phyloP scores from a whole-genome alignment of 2,888 invertebrate species.

The Prostheceraeus crozeri region DNA sequence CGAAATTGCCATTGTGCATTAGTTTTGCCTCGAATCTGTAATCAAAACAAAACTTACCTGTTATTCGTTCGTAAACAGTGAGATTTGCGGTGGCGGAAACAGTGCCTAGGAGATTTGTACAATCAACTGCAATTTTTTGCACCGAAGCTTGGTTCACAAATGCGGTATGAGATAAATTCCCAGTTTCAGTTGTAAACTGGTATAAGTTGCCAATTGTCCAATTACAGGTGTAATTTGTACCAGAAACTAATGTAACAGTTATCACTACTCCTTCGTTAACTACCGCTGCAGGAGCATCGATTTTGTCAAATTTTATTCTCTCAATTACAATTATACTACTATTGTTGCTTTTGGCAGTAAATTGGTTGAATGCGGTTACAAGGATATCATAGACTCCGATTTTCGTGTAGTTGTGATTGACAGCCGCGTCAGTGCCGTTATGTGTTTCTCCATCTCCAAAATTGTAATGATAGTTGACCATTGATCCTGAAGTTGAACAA shows the following conservation, averaged over 20 bases:
- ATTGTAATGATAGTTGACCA: not conserved
- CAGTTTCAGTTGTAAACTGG: not conserved
- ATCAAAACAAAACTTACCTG: slow-evolving; percentile 2
- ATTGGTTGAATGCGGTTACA: slow-evolving; percentile 4
- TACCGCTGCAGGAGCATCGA: not conserved
- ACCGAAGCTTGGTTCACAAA: not conserved
- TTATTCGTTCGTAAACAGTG: not conserved
- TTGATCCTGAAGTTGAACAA: too few relatives aligned
- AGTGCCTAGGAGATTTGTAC: not conserved
- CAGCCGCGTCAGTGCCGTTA: not conserved
- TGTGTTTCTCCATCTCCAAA: slow-evolving; percentile 5
- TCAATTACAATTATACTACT: not conserved
- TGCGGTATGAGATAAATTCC: not conserved
- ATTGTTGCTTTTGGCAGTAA: not conserved
- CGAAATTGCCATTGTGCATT: too few relatives aligned
- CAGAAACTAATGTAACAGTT: not conserved
- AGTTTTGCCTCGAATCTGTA: too few relatives aligned
- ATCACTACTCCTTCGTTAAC: too few relatives aligned
- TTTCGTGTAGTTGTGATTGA: not conserved
- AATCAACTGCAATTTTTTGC: too few relatives aligned
- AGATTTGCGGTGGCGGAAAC: not conserved
- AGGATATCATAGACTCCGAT: not conserved
- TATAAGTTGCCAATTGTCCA: slow-evolving; percentile 2
- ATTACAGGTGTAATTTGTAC: not conserved
- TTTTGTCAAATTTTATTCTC: not conserved